Percentiles rank a stretch among this genome's conserved stretches.
Evolutionary conservation across 2,888 invertebrate species (phyloP).

Genomic region (Tricholauxania praeusta): DNA sequence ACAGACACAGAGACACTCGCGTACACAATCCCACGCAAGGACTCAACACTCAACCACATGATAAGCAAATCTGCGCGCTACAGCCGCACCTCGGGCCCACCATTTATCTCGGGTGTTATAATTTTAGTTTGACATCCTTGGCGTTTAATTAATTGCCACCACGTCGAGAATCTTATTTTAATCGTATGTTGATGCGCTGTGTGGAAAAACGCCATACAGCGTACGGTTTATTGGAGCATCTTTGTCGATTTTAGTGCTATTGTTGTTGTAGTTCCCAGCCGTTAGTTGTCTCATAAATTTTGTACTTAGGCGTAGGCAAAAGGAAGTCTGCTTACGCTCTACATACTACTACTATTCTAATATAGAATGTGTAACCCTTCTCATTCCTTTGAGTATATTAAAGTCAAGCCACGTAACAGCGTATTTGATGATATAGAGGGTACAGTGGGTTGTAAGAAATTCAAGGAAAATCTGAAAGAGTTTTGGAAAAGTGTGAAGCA

Average conservation of each 20-base stretch:
- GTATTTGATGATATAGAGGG: constrained; percentile 15
- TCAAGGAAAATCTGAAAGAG: too few species aligned
- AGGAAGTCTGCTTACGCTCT: too few species aligned
- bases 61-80: too few species aligned
- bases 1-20: too few species aligned
- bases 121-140: constrained; percentile 27
- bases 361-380: neutral
- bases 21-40: too few species aligned
- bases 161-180: constrained; percentile 63
- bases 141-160: constrained; percentile 62
- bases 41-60: too few species aligned
- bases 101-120: constrained; percentile 16
- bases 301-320: neutral
- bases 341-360: neutral
- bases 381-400: constrained; percentile 3
- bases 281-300: constrained; percentile 20
- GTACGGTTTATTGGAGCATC: too few species aligned
- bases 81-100: neutral
- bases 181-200: constrained; percentile 60
- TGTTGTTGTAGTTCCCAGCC: constrained; percentile 10
- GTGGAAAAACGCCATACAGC: neutral
- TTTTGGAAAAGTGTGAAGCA: too few species aligned
- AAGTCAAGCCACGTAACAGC: constrained; percentile 22
- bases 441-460: neutral
- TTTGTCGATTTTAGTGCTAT: neutral